Evolutionary conservation across 2,797 vertebrate species (phyloP).

Genomic region (Otolemur crassicaudatus): DNA sequence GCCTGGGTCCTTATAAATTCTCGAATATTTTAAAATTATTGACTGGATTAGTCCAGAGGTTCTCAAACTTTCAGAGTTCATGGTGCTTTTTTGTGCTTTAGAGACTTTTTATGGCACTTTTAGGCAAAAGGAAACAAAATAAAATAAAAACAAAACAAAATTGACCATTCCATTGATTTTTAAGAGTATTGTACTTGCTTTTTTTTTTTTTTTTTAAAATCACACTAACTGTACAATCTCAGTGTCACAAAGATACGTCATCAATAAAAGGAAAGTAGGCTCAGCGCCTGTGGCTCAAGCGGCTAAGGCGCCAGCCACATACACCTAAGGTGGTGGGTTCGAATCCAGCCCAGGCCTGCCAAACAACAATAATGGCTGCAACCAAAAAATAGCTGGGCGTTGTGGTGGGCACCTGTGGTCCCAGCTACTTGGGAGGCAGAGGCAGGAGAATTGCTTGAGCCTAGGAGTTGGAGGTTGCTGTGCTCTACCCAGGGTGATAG

Average conservation of each 20-base stretch:
- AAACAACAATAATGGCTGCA: too few relatives aligned
- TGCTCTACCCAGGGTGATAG: too few relatives aligned
- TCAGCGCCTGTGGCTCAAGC: too few relatives aligned
- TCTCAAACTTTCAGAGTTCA: background rate
- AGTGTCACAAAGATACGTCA: background rate
- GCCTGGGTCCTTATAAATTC: background rate
- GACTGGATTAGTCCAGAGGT: background rate
- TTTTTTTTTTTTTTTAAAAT: background rate
- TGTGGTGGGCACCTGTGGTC: too few relatives aligned
- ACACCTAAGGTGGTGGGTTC: rapidly evolving
- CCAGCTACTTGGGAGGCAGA: too few relatives aligned
- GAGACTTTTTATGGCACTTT: background rate
- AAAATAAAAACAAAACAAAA: background rate
- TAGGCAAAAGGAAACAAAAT: background rate
- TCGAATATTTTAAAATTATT: background rate
- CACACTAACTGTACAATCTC: background rate
- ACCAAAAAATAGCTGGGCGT: too few relatives aligned
- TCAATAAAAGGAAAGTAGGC: background rate
- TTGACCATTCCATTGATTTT: background rate
- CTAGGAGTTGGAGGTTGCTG: too few relatives aligned
- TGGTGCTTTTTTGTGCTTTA: background rate
- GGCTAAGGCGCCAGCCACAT: too few relatives aligned
- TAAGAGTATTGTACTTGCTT: background rate
- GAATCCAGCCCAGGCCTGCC: too few relatives aligned
- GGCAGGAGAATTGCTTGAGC: too few relatives aligned